Conservation (phyloP, 2,888 invertebrate species). For the Ypsolopha scabrella region DNA sequence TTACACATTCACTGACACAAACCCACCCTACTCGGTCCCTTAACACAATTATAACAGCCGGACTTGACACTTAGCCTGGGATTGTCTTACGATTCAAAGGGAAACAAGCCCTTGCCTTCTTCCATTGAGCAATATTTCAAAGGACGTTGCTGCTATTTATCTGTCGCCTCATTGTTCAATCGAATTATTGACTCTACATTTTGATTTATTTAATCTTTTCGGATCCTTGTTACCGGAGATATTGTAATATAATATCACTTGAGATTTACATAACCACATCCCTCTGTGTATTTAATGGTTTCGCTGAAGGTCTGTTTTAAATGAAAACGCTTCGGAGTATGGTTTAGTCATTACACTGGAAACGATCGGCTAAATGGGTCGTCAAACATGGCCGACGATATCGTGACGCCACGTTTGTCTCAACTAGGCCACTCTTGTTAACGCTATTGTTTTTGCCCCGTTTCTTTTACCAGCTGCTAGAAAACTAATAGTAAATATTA, state of each 20-base stretch:
- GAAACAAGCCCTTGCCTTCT: conserved; percentile 13
- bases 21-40: conserved; percentile 13
- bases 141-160: neutral
- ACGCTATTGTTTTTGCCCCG: conserved; percentile 45
- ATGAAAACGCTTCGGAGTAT: conserved; percentile 3
- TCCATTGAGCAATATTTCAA: neutral
- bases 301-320: conserved; percentile 3
- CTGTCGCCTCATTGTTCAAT: conserved; percentile 1
- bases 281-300: too few relatives aligned
- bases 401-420: conserved; percentile 45
- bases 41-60: conserved; percentile 22
- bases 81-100: conserved; percentile 19
- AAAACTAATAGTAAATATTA: neutral
- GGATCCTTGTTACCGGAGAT: too few relatives aligned
- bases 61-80: conserved; percentile 1
- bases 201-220: too few relatives aligned
- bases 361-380: conserved; percentile 49
- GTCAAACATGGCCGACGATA: conserved; percentile 30
- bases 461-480: conserved; percentile 24
- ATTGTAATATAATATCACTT: too few relatives aligned
- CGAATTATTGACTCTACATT: too few relatives aligned
- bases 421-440: conserved; percentile 62
- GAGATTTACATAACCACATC: too few relatives aligned
- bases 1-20: conserved; percentile 27
- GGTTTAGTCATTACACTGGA: conserved; percentile 10